These are phyloP conservation scores for Aepyceros melampus DNA, from an alignment of 2,113 vertebrate species.

Conservation along the genomic window DNA sequence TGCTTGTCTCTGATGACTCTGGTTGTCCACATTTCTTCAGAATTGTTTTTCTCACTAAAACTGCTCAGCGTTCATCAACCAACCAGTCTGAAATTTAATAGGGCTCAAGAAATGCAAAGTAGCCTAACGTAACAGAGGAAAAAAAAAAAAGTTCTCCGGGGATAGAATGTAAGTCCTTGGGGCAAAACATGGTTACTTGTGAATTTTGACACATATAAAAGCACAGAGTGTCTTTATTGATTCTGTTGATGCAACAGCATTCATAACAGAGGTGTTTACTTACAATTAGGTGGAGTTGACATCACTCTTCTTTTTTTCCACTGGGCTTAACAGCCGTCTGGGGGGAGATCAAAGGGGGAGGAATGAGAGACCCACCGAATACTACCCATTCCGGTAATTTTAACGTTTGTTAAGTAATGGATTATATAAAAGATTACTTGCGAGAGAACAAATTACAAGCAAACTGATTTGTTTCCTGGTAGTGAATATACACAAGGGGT, in stretches of 20 bases:
- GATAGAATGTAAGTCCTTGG: background rate
- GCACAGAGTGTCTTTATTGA: background rate
- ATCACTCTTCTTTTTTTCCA: background rate
- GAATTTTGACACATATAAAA: background rate
- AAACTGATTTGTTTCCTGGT: background rate
- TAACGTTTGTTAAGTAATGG: background rate
- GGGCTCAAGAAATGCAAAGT: background rate
- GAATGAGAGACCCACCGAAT: background rate
- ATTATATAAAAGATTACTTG: background rate
- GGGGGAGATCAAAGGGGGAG: background rate
- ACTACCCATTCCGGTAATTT: background rate
- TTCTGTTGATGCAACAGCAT: background rate
- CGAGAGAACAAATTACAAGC: too few relatives aligned
- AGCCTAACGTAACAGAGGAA: background rate
- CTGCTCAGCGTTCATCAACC: fast-evolving
- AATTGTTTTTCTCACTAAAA: background rate
- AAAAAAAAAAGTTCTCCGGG: background rate
- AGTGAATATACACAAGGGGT: background rate
- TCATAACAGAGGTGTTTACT: background rate
- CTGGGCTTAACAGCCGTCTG: fast-evolving
- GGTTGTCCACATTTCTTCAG: background rate
- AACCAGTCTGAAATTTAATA: background rate
- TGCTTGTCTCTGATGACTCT: background rate
- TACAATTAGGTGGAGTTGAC: background rate
- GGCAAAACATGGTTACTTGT: background rate